Evolutionary conservation across 2,113 vertebrate species (phyloP).

Genomic region (Chaetodon trifascialis): DNA sequence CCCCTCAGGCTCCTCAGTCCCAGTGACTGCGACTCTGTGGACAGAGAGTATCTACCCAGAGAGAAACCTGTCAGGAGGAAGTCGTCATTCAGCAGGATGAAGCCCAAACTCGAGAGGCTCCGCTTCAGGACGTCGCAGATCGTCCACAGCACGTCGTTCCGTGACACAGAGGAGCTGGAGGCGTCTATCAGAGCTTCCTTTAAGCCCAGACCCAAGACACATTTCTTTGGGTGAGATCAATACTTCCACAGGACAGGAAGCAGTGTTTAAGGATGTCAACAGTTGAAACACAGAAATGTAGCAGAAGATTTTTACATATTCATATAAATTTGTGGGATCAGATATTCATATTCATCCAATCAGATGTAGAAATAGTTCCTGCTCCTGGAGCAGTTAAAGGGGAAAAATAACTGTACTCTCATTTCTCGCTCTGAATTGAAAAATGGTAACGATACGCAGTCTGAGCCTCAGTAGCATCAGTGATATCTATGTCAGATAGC

Average conservation of each 20-base stretch:
- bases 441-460: too few species aligned
- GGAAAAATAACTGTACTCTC: too few species aligned
- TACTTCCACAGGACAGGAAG: not conserved
- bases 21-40: slow-evolving; percentile 26
- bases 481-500: too few species aligned
- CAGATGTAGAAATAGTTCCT: too few species aligned
- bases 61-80: slow-evolving; percentile 55
- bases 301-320: too few species aligned
- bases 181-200: not conserved
- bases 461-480: too few species aligned
- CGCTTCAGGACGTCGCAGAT: slow-evolving; percentile 69
- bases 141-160: slow-evolving; percentile 64
- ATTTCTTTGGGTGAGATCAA: slow-evolving; percentile 61
- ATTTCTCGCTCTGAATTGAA: too few species aligned
- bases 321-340: too few species aligned
- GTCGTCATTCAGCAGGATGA: slow-evolving; percentile 72
- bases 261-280: not conserved
- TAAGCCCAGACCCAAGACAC: slow-evolving; percentile 66
- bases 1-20: slow-evolving; percentile 43
- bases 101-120: slow-evolving; percentile 58
- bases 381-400: too few species aligned
- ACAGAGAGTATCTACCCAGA: not conserved
- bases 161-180: slow-evolving; percentile 23
- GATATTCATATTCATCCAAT: too few species aligned
- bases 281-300: not conserved